A percentile compares a stretch with the other conserved stretches of the same genome.
phyloP scores from a whole-genome alignment of 2,113 vertebrate species.

The Ictidomys tridecemlineatus region DNA sequence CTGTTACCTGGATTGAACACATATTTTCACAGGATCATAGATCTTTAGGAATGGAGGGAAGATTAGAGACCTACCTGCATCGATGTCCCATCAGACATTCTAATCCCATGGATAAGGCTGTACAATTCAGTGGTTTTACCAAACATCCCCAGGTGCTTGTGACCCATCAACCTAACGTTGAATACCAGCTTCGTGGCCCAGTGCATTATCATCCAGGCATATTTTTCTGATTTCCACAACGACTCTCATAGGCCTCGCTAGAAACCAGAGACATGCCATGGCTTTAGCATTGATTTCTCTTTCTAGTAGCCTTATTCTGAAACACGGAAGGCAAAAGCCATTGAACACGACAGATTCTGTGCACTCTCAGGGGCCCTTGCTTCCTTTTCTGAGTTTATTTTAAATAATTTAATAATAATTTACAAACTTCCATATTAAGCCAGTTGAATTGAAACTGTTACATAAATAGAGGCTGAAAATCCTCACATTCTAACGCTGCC shows the following conservation, averaged over 20 bases:
- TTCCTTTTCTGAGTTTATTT: slow-evolving; percentile 25
- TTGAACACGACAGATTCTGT: background rate
- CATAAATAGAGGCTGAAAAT: background rate
- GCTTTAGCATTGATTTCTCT: background rate
- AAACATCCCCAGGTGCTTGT: slow-evolving; percentile 11
- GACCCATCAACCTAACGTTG: background rate
- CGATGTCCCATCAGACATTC: background rate
- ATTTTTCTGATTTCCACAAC: slow-evolving; percentile 60
- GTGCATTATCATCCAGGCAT: background rate
- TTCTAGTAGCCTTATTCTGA: background rate
- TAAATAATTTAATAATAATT: slow-evolving; percentile 31
- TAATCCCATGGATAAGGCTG: background rate
- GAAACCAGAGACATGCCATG: background rate
- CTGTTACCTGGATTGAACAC: slow-evolving; percentile 24
- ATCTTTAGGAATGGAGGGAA: background rate
- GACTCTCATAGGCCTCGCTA: slow-evolving; percentile 20
- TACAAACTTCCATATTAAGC: background rate
- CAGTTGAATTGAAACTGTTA: background rate
- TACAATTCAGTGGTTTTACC: background rate
- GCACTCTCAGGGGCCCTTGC: background rate
- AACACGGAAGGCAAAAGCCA: slow-evolving; percentile 28
- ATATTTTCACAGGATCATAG: slow-evolving; percentile 27
- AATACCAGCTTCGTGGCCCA: background rate
- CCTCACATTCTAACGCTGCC: background rate
- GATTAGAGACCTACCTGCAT: background rate